Percentiles rank a stretch among this genome's conserved stretches.
Conservation (phyloP, 23 tunicate genomes). For the Halocynthia roretzi region DNA sequence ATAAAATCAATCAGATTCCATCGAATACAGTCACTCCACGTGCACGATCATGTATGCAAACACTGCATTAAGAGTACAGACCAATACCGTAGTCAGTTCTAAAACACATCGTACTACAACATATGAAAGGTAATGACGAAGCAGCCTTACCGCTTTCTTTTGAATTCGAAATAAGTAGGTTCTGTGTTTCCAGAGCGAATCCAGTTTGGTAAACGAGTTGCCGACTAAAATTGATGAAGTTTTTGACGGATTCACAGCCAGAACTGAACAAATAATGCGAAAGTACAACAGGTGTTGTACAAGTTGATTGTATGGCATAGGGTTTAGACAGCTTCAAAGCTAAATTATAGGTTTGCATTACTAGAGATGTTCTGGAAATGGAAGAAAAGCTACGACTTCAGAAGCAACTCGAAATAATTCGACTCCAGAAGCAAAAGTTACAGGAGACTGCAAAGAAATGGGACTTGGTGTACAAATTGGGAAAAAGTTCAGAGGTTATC, state of each 20-base stretch:
- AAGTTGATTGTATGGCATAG: background rate
- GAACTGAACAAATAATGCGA: conserved; percentile 27
- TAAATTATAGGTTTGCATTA: background rate
- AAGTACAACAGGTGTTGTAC: conserved; percentile 51
- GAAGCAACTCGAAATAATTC: conserved; percentile 49
- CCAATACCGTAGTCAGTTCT: too few species aligned
- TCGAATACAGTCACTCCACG: too few species aligned
- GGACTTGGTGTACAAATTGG: conserved; percentile 13
- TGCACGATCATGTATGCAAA: too few species aligned
- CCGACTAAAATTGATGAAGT: conserved; percentile 43
- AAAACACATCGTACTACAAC: too few species aligned
- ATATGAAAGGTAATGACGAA: too few species aligned
- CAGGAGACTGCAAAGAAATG: conserved; percentile 16
- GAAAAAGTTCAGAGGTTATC: background rate
- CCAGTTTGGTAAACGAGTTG: background rate
- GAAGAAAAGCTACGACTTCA: conserved; percentile 40
- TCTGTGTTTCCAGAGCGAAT: background rate
- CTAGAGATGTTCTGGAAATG: conserved; percentile 37
- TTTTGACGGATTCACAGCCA: conserved; percentile 33
- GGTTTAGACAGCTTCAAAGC: background rate
- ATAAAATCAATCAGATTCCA: too few species aligned
- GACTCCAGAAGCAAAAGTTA: conserved; percentile 42
- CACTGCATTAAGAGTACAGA: too few species aligned
- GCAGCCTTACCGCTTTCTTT: too few species aligned
- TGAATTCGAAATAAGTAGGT: too few species aligned